Percentiles rank a stretch among this genome's conserved stretches.
phyloP scores from a whole-genome alignment of 2,113 vertebrate genomes.

The Macaca nemestrina region DNA sequence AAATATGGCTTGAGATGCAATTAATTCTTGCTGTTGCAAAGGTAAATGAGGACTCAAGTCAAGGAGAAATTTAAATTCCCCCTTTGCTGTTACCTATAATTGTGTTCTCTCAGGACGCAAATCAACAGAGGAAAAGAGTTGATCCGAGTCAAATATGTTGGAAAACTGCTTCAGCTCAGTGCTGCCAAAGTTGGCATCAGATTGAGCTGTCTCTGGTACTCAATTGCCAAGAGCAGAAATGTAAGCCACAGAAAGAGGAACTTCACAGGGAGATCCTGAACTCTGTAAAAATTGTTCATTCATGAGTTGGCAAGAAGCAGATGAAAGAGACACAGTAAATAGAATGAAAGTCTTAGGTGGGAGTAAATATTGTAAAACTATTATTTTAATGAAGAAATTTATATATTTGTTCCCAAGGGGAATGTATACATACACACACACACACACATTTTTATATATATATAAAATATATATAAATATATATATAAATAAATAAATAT shows the following conservation, averaged over 20 bases:
- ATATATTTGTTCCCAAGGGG: not conserved
- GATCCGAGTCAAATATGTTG: not conserved
- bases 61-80: not conserved
- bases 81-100: not conserved
- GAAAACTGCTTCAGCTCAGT: slow-evolving; percentile 27
- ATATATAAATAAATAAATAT: too few relatives aligned
- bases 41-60: not conserved
- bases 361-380: not conserved
- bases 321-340: not conserved
- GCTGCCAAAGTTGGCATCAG: slow-evolving; percentile 35
- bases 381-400: slow-evolving; percentile 28
- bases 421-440: not conserved
- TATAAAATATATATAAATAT: too few relatives aligned
- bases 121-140: slow-evolving; percentile 9
- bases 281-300: slow-evolving; percentile 63
- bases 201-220: not conserved
- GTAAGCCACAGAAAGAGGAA: slow-evolving; percentile 30
- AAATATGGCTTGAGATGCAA: not conserved
- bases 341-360: not conserved
- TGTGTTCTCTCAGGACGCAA: not conserved
- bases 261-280: slow-evolving; percentile 45
- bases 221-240: slow-evolving; percentile 11
- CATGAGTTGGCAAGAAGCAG: slow-evolving; percentile 51
- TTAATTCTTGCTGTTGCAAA: not conserved
- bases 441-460: too few relatives aligned